Percentiles rank a stretch among this genome's conserved stretches.
Evolutionary conservation across 1,140 invertebrate species (phyloP).

Genomic region (Scylla paramamosain): DNA sequence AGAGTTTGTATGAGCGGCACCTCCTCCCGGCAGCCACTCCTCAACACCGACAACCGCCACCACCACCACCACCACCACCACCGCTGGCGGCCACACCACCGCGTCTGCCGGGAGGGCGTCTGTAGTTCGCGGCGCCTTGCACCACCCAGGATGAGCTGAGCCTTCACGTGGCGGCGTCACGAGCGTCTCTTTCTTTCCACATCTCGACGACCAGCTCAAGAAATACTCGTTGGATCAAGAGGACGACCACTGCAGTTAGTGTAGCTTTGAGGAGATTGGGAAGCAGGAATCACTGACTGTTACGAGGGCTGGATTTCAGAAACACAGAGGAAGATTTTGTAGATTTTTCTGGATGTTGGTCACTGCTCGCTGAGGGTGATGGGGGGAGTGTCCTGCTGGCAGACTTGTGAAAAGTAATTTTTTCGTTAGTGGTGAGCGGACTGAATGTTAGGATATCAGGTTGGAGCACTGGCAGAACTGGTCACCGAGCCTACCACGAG

Average conservation of each 20-base stretch:
- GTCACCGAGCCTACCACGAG: background rate
- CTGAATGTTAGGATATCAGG: background rate
- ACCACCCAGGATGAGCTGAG: background rate
- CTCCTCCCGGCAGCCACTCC: background rate
- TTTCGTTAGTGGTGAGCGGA: background rate
- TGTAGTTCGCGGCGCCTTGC: background rate
- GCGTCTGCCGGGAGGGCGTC: background rate
- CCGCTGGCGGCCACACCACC: background rate
- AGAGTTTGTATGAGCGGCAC: constrained; percentile 53
- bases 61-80: background rate
- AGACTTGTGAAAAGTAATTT: background rate
- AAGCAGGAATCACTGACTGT: background rate
- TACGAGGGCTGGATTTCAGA: background rate
- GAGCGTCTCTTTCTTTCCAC: background rate
- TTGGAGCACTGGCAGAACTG: background rate
- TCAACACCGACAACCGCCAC: background rate
- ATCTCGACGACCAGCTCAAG: background rate
- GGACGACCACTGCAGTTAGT: background rate
- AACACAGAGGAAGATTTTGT: background rate
- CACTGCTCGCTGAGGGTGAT: background rate
- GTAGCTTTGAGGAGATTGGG: background rate
- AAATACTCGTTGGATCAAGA: background rate
- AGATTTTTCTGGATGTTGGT: background rate
- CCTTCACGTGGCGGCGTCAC: background rate
- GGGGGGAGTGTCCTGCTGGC: background rate